phyloP scores from a whole-genome alignment of 92 coral and sea anemone genomes.

The Porites rus region DNA sequence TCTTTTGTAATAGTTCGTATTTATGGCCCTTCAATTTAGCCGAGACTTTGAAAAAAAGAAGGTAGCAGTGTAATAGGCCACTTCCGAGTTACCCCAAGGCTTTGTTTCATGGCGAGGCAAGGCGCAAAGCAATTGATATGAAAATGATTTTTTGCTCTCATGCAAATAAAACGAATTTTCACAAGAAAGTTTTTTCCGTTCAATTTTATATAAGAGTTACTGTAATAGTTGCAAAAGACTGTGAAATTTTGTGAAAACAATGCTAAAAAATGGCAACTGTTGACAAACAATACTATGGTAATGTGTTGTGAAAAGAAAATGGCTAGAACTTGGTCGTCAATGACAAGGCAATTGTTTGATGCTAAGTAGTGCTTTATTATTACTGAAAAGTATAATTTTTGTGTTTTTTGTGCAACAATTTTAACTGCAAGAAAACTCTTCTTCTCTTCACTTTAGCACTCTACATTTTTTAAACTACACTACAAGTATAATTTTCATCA shows the following conservation, averaged over 20 bases:
- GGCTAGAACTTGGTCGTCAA: slow-evolving; percentile 2
- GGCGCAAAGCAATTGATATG: slow-evolving; percentile 5
- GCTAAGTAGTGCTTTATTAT: neutral
- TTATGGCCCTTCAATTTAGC: neutral
- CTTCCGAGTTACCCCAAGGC: neutral
- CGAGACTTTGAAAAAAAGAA: neutral
- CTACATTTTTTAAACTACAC: slow-evolving; percentile 1
- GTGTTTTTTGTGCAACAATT: slow-evolving; percentile 2
- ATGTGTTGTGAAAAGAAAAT: neutral
- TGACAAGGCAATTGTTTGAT: neutral
- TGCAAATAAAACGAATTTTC: too few species aligned
- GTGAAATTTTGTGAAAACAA: slow-evolving; percentile 2
- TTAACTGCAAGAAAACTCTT: slow-evolving; percentile 14
- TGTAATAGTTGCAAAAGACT: neutral
- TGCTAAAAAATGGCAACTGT: neutral
- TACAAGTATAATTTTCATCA: slow-evolving; percentile 4
- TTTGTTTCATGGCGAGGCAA: too few species aligned
- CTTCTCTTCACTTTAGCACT: slow-evolving; percentile 22
- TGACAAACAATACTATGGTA: neutral
- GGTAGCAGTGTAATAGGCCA: neutral
- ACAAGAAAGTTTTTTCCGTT: too few species aligned
- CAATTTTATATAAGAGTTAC: neutral
- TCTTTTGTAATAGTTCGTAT: neutral
- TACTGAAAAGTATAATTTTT: neutral
- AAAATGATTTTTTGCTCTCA: neutral